Percentiles rank a stretch among this genome's conserved stretches.
These are phyloP conservation scores for Lordiphosa collinella DNA, from an alignment of 1,140 invertebrate genomes.

Conservation along the genomic window DNA sequence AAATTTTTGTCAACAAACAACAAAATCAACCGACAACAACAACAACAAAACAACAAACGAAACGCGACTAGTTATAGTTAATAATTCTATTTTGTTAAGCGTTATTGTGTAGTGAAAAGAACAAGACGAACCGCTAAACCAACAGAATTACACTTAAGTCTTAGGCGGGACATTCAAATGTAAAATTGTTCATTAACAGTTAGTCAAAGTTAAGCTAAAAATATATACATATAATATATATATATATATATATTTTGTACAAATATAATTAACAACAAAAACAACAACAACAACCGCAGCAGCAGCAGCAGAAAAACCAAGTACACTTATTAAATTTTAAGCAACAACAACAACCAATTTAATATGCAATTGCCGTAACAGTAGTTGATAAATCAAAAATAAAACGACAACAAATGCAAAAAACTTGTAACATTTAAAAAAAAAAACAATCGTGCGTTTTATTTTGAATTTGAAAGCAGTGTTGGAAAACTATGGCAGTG, in stretches of 20 bases:
- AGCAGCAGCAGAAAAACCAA: constrained; percentile 58
- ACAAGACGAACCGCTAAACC: constrained; percentile 31
- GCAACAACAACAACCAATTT: constrained; percentile 67
- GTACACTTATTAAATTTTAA: constrained; percentile 76
- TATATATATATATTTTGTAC: constrained; percentile 73
- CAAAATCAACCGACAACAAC: constrained; percentile 9
- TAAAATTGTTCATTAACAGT: constrained; percentile 56
- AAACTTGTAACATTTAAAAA: constrained; percentile 62
- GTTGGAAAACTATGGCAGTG: too few relatives aligned
- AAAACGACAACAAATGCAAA: constrained; percentile 46
- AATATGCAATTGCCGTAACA: constrained; percentile 73
- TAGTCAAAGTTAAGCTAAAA: constrained; percentile 33
- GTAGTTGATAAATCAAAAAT: constrained; percentile 79
- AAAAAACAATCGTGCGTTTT: not conserved
- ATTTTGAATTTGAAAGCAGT: not conserved
- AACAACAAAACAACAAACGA: constrained; percentile 44
- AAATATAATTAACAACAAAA: constrained; percentile 58
- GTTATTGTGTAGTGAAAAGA: constrained; percentile 62
- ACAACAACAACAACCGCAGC: constrained; percentile 47
- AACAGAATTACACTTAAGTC: constrained; percentile 49
- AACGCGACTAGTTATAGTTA: constrained; percentile 64
- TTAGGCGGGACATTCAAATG: constrained; percentile 46
- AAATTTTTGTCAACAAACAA: constrained; percentile 49
- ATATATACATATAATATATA: constrained; percentile 42
- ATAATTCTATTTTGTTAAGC: constrained; percentile 76